These are phyloP conservation scores for Actinia equina DNA, from an alignment of 64 coral and sea anemone species.

Conservation along the genomic window DNA sequence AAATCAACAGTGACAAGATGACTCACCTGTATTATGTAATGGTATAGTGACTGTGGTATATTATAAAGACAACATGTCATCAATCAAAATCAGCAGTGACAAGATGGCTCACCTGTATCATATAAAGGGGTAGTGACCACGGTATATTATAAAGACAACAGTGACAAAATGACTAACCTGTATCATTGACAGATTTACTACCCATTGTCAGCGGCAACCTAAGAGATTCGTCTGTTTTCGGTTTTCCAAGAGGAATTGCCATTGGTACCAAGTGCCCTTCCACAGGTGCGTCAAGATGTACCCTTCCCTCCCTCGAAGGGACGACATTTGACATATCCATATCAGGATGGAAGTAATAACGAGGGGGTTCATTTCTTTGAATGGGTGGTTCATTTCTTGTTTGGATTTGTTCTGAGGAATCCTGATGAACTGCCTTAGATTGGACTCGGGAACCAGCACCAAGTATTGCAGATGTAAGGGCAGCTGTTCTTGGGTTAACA, in stretches of 20 bases:
- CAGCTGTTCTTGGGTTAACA: slow-evolving; percentile 77
- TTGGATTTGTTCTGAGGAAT: not conserved
- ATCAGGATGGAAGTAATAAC: slow-evolving; percentile 61
- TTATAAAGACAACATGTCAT: no score
- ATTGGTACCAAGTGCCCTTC: slow-evolving; percentile 85
- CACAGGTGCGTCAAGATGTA: slow-evolving; percentile 43
- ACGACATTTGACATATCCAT: slow-evolving; percentile 25
- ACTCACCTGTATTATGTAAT: no score
- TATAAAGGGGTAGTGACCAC: no score
- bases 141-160: no score
- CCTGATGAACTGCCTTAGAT: not conserved
- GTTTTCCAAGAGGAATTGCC: slow-evolving; percentile 93
- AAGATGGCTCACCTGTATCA: not conserved
- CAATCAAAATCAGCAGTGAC: not conserved
- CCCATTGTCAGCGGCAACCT: slow-evolving; percentile 58
- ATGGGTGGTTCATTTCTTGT: not conserved
- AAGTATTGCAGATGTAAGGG: slow-evolving; percentile 56
- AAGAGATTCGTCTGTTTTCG: slow-evolving; percentile 75
- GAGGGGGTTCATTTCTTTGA: slow-evolving; percentile 16
- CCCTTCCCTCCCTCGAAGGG: not conserved
- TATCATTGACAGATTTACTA: slow-evolving; percentile 23
- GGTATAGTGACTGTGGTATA: no score
- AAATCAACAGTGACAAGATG: no score
- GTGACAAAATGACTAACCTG: no score
- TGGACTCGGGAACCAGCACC: slow-evolving; percentile 31